Conservation (phyloP, 1,140 invertebrate genomes). For the Lucilia sericata region DNA sequence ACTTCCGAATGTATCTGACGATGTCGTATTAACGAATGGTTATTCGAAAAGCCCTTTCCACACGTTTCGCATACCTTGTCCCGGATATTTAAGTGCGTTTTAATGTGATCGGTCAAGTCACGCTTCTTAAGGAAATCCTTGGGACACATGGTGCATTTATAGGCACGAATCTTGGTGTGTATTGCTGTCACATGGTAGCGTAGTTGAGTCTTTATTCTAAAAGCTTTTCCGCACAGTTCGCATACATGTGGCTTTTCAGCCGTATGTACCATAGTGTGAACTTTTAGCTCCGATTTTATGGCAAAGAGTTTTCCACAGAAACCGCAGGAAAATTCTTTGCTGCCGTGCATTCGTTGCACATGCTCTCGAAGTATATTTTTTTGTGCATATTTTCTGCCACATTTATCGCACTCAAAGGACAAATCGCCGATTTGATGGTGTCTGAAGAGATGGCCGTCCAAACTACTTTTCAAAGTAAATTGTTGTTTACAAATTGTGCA, state of each 20-base stretch:
- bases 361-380: slow-evolving; percentile 53
- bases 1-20: slow-evolving; percentile 62
- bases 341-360: slow-evolving; percentile 52
- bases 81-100: slow-evolving; percentile 60
- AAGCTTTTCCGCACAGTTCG: slow-evolving; percentile 61
- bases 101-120: slow-evolving; percentile 59
- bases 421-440: slow-evolving; percentile 59
- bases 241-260: slow-evolving; percentile 59
- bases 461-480: slow-evolving; percentile 54
- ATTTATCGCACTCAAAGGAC: slow-evolving; percentile 56
- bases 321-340: slow-evolving; percentile 56
- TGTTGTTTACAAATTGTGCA: slow-evolving; percentile 56
- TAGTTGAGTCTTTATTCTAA: slow-evolving; percentile 56
- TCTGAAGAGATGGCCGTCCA: slow-evolving; percentile 56
- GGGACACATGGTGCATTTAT: slow-evolving; percentile 63
- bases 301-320: slow-evolving; percentile 57
- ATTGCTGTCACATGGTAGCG: slow-evolving; percentile 59
- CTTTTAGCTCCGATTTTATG: slow-evolving; percentile 54
- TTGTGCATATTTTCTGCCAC: slow-evolving; percentile 54
- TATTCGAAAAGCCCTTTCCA: slow-evolving; percentile 61
- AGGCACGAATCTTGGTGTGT: slow-evolving; percentile 59
- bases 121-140: slow-evolving; percentile 61
- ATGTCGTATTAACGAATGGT: slow-evolving; percentile 61
- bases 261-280: slow-evolving; percentile 58
- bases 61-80: slow-evolving; percentile 62